These are phyloP conservation scores for Sebastes nivosus DNA, from an alignment of 2,797 vertebrate genomes.

Conservation along the genomic window DNA sequence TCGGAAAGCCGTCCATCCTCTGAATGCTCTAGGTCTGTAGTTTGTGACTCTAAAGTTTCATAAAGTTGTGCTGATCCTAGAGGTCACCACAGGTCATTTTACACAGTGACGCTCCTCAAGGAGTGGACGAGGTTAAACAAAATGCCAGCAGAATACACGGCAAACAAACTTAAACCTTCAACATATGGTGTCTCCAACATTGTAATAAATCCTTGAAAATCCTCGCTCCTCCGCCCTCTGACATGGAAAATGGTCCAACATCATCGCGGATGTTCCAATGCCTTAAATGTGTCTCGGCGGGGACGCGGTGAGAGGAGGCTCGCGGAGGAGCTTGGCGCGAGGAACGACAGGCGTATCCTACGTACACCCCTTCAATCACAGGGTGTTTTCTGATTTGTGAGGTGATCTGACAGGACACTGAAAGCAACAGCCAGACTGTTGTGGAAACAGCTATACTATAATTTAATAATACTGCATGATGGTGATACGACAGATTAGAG, in stretches of 20 bases:
- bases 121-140: too few species aligned
- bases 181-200: too few species aligned
- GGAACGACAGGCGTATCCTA: background rate
- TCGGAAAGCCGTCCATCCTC: too few species aligned
- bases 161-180: background rate
- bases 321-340: background rate
- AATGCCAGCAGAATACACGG: background rate
- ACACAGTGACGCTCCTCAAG: too few species aligned
- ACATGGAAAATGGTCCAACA: background rate
- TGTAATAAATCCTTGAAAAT: background rate
- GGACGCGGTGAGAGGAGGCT: background rate
- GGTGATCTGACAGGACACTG: background rate
- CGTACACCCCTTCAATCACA: background rate
- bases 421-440: background rate
- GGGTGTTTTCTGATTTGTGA: background rate
- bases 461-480: background rate
- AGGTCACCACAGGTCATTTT: too few species aligned
- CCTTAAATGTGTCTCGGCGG: background rate
- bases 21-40: fast-evolving
- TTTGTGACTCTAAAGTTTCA: too few species aligned
- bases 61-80: too few species aligned
- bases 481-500: background rate
- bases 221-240: background rate
- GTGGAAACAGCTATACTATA: background rate
- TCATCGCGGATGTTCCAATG: background rate